phyloP scores from a whole-genome alignment of 2,888 invertebrate genomes.

The Teleogryllus oceanicus region DNA sequence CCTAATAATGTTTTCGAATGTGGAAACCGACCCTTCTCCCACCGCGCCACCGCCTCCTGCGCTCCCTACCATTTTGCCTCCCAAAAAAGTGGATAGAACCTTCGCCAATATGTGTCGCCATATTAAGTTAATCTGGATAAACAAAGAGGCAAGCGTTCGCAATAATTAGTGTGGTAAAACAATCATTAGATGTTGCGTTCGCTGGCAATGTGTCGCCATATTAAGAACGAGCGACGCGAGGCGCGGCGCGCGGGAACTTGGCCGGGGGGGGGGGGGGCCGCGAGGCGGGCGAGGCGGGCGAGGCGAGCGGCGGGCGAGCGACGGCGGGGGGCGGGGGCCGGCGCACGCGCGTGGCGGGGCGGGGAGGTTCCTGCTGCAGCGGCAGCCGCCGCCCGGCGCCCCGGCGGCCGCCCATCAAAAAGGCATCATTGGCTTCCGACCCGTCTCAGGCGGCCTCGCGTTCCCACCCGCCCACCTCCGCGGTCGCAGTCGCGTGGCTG shows the following conservation, averaged over 20 bases:
- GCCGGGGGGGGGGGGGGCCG: too few relatives aligned
- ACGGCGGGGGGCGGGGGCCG: too few relatives aligned
- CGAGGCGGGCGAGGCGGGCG: neutral
- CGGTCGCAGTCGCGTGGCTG: too few relatives aligned
- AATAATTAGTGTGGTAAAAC: constrained; percentile 18
- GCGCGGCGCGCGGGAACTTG: too few relatives aligned
- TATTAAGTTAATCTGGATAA: constrained; percentile 18
- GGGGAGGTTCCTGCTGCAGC: neutral
- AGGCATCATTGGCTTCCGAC: constrained; percentile 11
- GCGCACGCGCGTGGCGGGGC: neutral
- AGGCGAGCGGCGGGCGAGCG: neutral
- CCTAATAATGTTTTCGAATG: constrained; percentile 18
- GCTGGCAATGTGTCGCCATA: constrained; percentile 18
- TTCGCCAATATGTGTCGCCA: constrained; percentile 18
- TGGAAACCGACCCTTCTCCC: neutral
- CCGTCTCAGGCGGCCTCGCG: neutral
- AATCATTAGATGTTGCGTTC: constrained; percentile 18
- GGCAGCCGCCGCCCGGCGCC: neutral
- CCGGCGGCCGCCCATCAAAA: neutral
- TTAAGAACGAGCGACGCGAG: too few relatives aligned
- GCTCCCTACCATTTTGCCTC: neutral
- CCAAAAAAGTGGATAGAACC: constrained; percentile 1
- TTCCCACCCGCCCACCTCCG: too few relatives aligned
- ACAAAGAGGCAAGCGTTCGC: constrained; percentile 18
- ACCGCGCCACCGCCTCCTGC: neutral